Conservation (phyloP, 2,888 invertebrate species). For the Thecophora atra region DNA sequence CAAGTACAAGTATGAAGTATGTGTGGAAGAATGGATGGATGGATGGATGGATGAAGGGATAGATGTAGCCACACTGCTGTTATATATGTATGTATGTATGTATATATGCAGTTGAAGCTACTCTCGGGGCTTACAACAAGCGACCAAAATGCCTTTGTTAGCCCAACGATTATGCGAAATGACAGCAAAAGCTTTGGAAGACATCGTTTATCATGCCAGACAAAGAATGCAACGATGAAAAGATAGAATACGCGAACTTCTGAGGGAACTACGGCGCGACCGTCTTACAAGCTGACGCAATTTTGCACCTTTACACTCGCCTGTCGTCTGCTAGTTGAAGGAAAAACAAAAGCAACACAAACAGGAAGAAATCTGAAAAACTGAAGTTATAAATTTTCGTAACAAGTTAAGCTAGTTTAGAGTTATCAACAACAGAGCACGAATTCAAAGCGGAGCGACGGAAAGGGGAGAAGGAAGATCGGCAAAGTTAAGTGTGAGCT, state of each 20-base stretch:
- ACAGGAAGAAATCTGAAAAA: conserved; percentile 6
- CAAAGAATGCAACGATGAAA: conserved; percentile 14
- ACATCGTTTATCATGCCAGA: conserved; percentile 35
- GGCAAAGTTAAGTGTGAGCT: background rate
- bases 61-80: too few species aligned
- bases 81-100: background rate
- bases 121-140: conserved; percentile 8
- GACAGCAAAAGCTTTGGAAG: conserved; percentile 34
- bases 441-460: background rate
- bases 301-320: conserved; percentile 17
- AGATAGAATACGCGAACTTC: background rate
- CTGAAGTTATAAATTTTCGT: conserved; percentile 29
- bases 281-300: conserved; percentile 3
- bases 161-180: conserved; percentile 33
- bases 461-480: background rate
- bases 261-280: background rate
- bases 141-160: conserved; percentile 26
- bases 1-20: background rate
- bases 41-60: too few species aligned
- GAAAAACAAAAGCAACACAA: background rate
- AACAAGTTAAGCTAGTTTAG: conserved; percentile 27
- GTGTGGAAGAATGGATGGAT: background rate
- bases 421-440: conserved; percentile 1
- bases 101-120: background rate
- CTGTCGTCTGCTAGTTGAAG: conserved; percentile 1